Percentiles rank a stretch among this genome's conserved stretches.
These are phyloP conservation scores for Sebastes iracundus DNA, from an alignment of 2,797 vertebrate species.

Conservation along the genomic window DNA sequence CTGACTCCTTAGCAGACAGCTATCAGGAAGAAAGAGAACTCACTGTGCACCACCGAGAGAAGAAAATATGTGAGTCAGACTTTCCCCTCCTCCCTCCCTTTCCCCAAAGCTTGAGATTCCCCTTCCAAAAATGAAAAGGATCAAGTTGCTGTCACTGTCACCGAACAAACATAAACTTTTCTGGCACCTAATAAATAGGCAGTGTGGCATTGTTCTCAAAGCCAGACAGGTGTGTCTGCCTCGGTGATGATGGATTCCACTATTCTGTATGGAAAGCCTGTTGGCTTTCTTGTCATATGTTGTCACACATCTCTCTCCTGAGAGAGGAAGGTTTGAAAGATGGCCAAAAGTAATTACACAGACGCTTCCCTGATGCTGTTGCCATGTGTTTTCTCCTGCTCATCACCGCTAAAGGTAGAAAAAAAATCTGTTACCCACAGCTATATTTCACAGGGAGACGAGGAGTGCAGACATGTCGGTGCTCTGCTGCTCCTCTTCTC, in stretches of 20 bases:
- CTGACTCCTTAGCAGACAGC: slow-evolving; percentile 87
- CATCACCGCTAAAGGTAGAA: slow-evolving; percentile 72
- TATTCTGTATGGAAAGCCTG: slow-evolving; percentile 87
- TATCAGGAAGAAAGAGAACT: slow-evolving; percentile 87
- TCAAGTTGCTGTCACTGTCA: slow-evolving; percentile 90
- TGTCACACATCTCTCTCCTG: slow-evolving; percentile 87
- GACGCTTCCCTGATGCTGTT: slow-evolving; percentile 78
- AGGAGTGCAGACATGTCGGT: slow-evolving; percentile 71
- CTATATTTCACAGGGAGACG: slow-evolving; percentile 68
- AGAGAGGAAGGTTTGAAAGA: slow-evolving; percentile 86
- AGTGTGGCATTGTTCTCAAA: slow-evolving; percentile 88
- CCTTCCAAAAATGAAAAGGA: slow-evolving; percentile 86
- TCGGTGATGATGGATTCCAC: slow-evolving; percentile 86
- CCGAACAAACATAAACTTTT: slow-evolving; percentile 89
- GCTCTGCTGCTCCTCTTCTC: slow-evolving; percentile 56
- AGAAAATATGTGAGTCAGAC: slow-evolving; percentile 82
- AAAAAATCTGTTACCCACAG: slow-evolving; percentile 75
- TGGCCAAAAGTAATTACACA: slow-evolving; percentile 88
- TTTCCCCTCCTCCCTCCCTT: slow-evolving; percentile 73
- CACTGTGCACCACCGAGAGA: slow-evolving; percentile 74
- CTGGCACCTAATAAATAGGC: slow-evolving; percentile 90
- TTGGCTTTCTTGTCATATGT: slow-evolving; percentile 89
- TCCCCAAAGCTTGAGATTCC: slow-evolving; percentile 78
- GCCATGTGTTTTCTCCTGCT: slow-evolving; percentile 78
- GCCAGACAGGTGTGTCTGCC: slow-evolving; percentile 89